These are phyloP conservation scores for Branchinecta lynchi DNA, from an alignment of 1,140 invertebrate genomes.

Conservation along the genomic window DNA sequence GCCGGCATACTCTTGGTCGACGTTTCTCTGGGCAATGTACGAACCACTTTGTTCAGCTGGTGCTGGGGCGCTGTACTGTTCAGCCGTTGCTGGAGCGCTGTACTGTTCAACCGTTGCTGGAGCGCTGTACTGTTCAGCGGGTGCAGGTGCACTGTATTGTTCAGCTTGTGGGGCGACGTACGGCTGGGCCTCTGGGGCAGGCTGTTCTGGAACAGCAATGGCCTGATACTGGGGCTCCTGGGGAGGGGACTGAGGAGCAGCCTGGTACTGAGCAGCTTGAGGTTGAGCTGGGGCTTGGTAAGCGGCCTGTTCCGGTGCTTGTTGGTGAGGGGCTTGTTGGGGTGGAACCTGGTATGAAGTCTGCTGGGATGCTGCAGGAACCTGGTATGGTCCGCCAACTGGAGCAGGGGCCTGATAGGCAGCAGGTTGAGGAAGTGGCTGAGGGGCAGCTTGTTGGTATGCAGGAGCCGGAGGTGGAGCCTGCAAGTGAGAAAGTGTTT, in stretches of 20 bases:
- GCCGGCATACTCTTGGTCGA: neutral
- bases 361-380: conserved; percentile 19
- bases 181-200: conserved; percentile 2
- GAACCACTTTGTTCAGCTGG: conserved; percentile 9
- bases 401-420: conserved; percentile 15
- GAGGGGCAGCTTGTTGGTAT: conserved; percentile 18
- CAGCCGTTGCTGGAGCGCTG: conserved; percentile 21
- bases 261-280: conserved; percentile 15
- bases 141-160: neutral
- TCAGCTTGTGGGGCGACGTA: neutral
- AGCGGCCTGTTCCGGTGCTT: conserved; percentile 14
- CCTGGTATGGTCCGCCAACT: conserved; percentile 13
- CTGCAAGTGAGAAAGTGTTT: conserved; percentile 12
- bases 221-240: conserved; percentile 18
- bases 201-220: conserved; percentile 17
- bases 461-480: conserved; percentile 16
- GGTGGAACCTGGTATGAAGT: conserved; percentile 16
- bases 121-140: conserved; percentile 19
- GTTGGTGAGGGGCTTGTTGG: conserved; percentile 6
- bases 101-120: conserved; percentile 22
- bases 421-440: conserved; percentile 15
- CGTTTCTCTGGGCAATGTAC: conserved; percentile 3
- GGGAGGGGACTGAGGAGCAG: conserved; percentile 10
- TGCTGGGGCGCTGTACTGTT: conserved; percentile 10
- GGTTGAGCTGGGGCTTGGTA: conserved; percentile 4